Base-by-base conservation (phyloP, 2,797 vertebrate genomes). In the Streptopelia turtur region DNA sequence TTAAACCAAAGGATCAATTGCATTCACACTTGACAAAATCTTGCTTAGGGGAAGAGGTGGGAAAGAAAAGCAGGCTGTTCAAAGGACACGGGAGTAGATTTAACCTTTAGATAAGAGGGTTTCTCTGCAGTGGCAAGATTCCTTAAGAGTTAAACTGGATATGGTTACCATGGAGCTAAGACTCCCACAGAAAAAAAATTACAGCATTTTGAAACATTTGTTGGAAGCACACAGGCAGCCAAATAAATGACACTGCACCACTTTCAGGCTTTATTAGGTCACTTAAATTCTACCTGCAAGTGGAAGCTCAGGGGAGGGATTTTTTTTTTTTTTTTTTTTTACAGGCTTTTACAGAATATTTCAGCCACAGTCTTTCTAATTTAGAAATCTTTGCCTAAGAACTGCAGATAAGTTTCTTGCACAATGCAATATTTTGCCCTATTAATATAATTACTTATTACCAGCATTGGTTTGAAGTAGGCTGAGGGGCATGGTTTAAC, bases 111-210 rank as follows among this genome's bases (percentile, higher is more conserved):
- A 93, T 92, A 96, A 95, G 68, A 91, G 59, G 69, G 71, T 77
- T 93, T 74, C 92, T 96, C 85, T 90, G 76, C 47, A 88, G 31
- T 86, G 68, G 56, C 70, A 92, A 93, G 89, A 93, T 89, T 90
- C 81, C 75, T 81, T 87, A 92, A 91, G 97, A 97, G 93, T 97
- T 96, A 96, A 97, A 95, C 75, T 79, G 69, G 83, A 84, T 97
- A 93, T 85, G 89, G 97, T 98, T 98, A 96, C 97, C 97, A 98
- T 98, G 97, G 98, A 95, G 97, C 88, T 96, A 86, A 97, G 80
- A 92, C 95, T 98, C 96, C 96, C 94, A 96, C 94, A 78, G 93
- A 89, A 92, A 95, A 90, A 96, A 97, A 84, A 97, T 71, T 68
- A 91, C 86, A 94, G 94, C 91, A 97, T 97, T 97, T 98, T 96